These are phyloP conservation scores for Pyrocoelia pectoralis DNA, from an alignment of 2,888 invertebrate species.

Conservation along the genomic window DNA sequence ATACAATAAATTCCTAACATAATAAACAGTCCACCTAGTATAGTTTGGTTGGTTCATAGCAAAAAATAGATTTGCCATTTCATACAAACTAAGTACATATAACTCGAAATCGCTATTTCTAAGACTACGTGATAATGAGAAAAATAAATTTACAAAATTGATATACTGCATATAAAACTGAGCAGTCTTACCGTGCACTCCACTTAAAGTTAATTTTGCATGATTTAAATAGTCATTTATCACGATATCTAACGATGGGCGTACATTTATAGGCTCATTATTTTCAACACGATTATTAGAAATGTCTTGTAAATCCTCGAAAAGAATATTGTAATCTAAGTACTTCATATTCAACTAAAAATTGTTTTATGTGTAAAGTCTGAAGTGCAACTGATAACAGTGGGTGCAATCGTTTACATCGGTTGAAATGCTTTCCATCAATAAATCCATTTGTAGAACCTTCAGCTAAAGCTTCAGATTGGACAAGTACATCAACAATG, in stretches of 20 bases:
- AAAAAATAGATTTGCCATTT: slow-evolving; percentile 37
- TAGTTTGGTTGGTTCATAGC: slow-evolving; percentile 37
- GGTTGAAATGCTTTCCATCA: background rate
- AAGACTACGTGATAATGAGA: slow-evolving; percentile 10
- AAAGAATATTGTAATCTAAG: too few species aligned
- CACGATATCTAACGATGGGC: background rate
- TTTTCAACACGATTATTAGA: background rate
- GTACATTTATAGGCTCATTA: background rate
- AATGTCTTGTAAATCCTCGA: background rate
- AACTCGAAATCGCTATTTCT: slow-evolving; percentile 21
- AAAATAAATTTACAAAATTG: background rate
- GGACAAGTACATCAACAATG: background rate
- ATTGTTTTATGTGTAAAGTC: background rate
- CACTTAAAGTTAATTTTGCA: background rate
- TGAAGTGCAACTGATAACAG: background rate
- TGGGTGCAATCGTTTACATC: background rate
- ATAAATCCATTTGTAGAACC: background rate
- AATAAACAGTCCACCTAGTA: slow-evolving; percentile 31
- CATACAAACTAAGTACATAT: slow-evolving; percentile 12
- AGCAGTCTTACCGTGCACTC: slow-evolving; percentile 2
- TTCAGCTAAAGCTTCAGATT: background rate
- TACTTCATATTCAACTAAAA: background rate
- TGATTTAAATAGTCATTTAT: too few species aligned
- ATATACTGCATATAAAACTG: slow-evolving; percentile 7
- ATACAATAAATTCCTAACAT: slow-evolving; percentile 33